Evolutionary conservation across 1,140 invertebrate species (phyloP), one percentile per base, ranked within the genome.

Genomic region (Drosophila busckii): DNA sequence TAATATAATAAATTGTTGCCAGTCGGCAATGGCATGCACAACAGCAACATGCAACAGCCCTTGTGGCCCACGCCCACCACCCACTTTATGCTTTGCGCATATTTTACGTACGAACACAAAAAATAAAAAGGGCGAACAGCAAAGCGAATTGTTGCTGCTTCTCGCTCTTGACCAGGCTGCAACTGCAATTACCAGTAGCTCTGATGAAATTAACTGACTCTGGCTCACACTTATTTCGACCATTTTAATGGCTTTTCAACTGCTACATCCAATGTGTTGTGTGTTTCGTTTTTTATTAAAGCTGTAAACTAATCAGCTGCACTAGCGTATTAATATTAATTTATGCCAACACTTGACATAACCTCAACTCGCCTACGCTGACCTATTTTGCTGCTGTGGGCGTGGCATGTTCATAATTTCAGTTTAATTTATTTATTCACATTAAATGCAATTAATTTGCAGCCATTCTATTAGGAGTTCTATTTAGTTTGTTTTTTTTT

Each of bases 1-100:
- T 82, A 82, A 82, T 82, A 82, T 70, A 82, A 82, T 83, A 82
- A 82, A 82, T 83, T 82, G 75, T 82, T 70, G 76, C 69, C 75
- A 82, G 75, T 80, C 71, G 48, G 67, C 73, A 80, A 45, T 63
- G 71, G 71, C 67, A 78, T 66, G 31, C 71, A 37, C 16, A 17
- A n/a, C 35, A 48, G 29, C 35, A 52, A 19, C 20, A 37, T 20
- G 19, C 19, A n/a, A n/a, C n/a, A 56, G 60, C 25, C 44, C 42
- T 48, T 40, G 13, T 41, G 20, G 5, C 16, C 34, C 26, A 46
- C 23, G 7, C 45, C 22, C 29, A 25, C 26, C 12, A 2, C 28
- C 20, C 26, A 32, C 10, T 17, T n/a, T 35, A 10, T 20, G 10
- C 19, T 13, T 28, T 66, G 49, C 59, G 53, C 61, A 71, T 70